phyloP scores from a whole-genome alignment of 2,797 vertebrate genomes.

The Enteromius argenteus region DNA sequence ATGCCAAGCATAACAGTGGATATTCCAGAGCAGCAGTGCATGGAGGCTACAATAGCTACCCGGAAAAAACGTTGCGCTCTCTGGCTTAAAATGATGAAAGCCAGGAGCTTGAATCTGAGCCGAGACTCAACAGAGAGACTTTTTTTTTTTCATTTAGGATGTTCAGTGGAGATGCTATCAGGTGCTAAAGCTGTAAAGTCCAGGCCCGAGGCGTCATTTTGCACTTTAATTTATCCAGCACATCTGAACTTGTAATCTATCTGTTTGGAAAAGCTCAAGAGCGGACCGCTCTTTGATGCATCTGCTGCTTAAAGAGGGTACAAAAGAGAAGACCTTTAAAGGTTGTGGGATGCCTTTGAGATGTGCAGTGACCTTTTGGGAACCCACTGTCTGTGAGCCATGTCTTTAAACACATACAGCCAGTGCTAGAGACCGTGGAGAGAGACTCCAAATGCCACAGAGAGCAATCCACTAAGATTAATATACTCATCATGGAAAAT shows the following conservation, averaged over 20 bases:
- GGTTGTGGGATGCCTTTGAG: conserved; percentile 75
- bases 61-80: conserved; percentile 51
- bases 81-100: conserved; percentile 52
- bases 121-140: conserved; percentile 47
- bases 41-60: conserved; percentile 65
- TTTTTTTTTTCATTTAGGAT: conserved; percentile 42
- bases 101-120: conserved; percentile 44
- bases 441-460: conserved; percentile 68
- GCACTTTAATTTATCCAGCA: conserved; percentile 61
- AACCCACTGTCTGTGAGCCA: conserved; percentile 57
- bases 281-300: conserved; percentile 65
- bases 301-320: conserved; percentile 73
- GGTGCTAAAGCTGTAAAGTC: conserved; percentile 44
- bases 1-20: conserved; percentile 78
- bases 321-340: conserved; percentile 81
- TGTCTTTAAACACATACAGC: conserved; percentile 61
- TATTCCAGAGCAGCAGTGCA: conserved; percentile 73
- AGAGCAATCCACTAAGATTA: conserved; percentile 79
- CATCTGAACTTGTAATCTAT: conserved; percentile 70
- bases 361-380: conserved; percentile 78
- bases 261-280: conserved; percentile 47
- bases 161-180: conserved; percentile 53
- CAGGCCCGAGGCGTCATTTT: conserved; percentile 46
- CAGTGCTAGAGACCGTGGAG: conserved; percentile 47
- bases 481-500: conserved; percentile 73